Evolutionary conservation across 1,140 invertebrate species (phyloP), one percentile per base, ranked within the genome.

Genomic region (Steinernema feltiae): DNA sequence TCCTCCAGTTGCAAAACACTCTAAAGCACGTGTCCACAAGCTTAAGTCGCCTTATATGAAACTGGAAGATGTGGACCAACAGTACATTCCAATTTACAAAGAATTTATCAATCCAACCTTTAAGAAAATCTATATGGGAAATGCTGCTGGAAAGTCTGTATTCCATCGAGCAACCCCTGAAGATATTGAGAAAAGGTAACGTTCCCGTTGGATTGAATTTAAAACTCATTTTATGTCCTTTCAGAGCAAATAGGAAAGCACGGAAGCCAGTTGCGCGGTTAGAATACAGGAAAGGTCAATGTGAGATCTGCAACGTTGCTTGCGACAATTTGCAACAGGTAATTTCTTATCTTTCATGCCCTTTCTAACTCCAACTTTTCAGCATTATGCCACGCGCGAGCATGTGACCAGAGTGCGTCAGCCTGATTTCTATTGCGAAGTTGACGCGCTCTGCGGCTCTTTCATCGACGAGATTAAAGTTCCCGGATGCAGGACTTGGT

Each of bases 361-460:
- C 18, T 7, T 41, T 41, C 35, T 41, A 63, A 63, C 7, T 7
- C 24, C 3, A n/a, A 27, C 24, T 12, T 63, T 63, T 27, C 24
- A 63, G 53, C 53, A 63, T 21, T 63, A 63, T 21, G 3, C 3
- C 3, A 63, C 53, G 7, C 12, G 12, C 2, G 53, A 63, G 3
- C 53, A 63, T 21, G 24, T 63, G 7, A 63, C 7, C 7, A 12
- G 53, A 3, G 53, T 63, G 3, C 53, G 53, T 15, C 15, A 15
- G 24, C 53, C 53, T 3, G 53, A 63, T 21, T 63, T 63, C 53
- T 63, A 63, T 21, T 63, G 53, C 24, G 53, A 63, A 63, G 53
- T 63, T 3, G 53, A 63, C 53, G 53, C 53, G 7, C 53, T 63
- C 53, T 63, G 53, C 53, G 53, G 53, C 15, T 63, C 53, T 3